phyloP scores from a whole-genome alignment of 2,113 vertebrate species.

The Diadophis punctatus region DNA sequence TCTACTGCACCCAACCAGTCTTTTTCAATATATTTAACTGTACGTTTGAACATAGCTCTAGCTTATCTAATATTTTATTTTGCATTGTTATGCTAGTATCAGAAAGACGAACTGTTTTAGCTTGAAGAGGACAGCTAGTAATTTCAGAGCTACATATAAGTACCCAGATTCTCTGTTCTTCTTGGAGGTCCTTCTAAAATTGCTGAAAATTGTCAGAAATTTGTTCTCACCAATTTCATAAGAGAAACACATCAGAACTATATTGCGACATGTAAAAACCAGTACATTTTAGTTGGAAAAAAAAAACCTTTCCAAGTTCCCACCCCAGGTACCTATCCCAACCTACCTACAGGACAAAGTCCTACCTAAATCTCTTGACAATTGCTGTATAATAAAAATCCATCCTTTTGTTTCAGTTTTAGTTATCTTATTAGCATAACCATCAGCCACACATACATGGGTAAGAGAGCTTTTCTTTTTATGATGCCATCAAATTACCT shows the following conservation, averaged over 20 bases:
- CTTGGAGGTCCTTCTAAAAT: not conserved
- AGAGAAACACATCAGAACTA: not conserved
- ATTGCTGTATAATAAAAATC: not conserved
- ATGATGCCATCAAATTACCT: too few relatives aligned
- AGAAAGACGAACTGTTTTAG: not conserved
- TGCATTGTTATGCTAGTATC: not conserved
- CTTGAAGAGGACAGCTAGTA: not conserved
- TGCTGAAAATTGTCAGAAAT: not conserved
- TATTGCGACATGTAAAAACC: not conserved
- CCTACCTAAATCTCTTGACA: not conserved
- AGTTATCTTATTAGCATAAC: not conserved
- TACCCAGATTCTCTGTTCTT: not conserved
- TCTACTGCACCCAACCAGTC: too few relatives aligned
- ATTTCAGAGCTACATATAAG: not conserved
- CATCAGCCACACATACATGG: not conserved
- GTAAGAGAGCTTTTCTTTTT: not conserved
- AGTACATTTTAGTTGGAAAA: not conserved
- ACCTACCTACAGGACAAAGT: not conserved
- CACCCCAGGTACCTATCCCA: not conserved
- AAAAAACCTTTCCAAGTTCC: not conserved
- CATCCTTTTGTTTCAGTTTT: not conserved
- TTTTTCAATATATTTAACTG: not conserved
- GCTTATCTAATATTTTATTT: not conserved
- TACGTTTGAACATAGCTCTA: not conserved
- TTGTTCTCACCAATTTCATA: not conserved